Conservation (phyloP, 2,113 vertebrate species). For the Apodemus speciosus region DNA sequence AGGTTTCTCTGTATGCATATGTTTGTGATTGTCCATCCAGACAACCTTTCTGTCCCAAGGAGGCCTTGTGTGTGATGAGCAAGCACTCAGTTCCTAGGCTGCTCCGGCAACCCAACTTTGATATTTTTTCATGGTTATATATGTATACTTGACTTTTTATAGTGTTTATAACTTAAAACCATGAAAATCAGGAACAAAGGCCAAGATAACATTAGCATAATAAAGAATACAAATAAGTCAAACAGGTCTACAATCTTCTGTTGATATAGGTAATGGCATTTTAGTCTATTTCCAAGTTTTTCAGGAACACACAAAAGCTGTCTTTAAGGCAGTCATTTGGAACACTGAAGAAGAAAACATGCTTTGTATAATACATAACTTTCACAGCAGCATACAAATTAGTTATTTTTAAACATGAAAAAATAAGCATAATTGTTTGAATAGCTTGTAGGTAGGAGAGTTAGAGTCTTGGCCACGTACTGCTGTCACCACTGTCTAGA, state of each 20-base stretch:
- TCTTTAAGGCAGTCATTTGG: constrained; percentile 36
- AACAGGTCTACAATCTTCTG: constrained; percentile 13
- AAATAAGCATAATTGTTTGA: constrained; percentile 34
- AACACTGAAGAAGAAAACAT: constrained; percentile 7
- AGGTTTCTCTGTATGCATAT: constrained; percentile 41
- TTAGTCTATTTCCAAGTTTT: constrained; percentile 16
- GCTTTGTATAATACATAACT: background rate
- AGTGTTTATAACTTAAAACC: constrained; percentile 21
- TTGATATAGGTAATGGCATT: background rate
- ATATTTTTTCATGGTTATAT: background rate
- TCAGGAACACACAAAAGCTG: background rate
- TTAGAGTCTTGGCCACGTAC: background rate
- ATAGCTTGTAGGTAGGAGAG: background rate
- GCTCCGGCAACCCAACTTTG: background rate
- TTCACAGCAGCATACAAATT: background rate
- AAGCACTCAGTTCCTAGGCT: background rate
- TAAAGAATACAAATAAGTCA: background rate
- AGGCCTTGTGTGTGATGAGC: background rate
- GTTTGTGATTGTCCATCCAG: background rate
- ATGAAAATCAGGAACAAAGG: constrained; percentile 18
- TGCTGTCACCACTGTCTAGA: constrained; percentile 12
- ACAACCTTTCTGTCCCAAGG: background rate
- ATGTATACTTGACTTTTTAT: background rate
- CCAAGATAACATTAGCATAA: constrained; percentile 12
- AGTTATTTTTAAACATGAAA: background rate